Evolutionary conservation across 2,113 vertebrate species (phyloP).

Genomic region (Alaudala cheleensis): DNA sequence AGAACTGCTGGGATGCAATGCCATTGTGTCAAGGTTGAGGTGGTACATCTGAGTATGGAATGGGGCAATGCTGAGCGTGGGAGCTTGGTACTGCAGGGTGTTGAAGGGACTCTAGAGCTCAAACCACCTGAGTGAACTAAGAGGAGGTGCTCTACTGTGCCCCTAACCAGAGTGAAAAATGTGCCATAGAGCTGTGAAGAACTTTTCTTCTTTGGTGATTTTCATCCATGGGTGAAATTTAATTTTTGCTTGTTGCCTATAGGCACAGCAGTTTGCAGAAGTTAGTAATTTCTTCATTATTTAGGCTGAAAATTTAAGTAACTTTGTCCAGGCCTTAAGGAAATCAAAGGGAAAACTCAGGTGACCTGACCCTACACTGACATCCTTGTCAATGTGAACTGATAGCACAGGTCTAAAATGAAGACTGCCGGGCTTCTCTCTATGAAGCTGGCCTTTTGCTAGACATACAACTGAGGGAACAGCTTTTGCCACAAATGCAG

Average conservation of each 20-base stretch:
- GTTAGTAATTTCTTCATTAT: conserved; percentile 21
- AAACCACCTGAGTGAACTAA: not conserved
- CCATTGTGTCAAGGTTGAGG: fast-evolving
- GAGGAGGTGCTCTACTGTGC: not conserved
- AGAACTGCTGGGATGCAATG: not conserved
- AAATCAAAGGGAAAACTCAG: conserved; percentile 37
- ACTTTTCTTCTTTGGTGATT: not conserved
- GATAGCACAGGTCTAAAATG: conserved; percentile 43
- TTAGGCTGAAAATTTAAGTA: conserved; percentile 16
- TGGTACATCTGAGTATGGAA: fast-evolving
- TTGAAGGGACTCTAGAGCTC: fast-evolving
- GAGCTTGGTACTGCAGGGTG: not conserved
- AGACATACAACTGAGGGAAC: conserved; percentile 35
- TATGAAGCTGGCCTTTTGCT: conserved; percentile 56
- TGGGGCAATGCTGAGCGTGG: fast-evolving
- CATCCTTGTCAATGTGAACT: conserved; percentile 16
- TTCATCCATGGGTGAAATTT: conserved; percentile 2
- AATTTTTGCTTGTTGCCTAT: conserved; percentile 8
- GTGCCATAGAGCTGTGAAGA: not conserved
- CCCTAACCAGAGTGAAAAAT: not conserved
- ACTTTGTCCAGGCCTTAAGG: conserved; percentile 20
- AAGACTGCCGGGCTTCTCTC: conserved; percentile 23
- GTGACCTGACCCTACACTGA: conserved; percentile 7
- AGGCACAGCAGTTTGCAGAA: conserved; percentile 16
- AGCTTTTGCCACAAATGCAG: conserved; percentile 44